phyloP scores from a whole-genome alignment of 1,140 invertebrate genomes.

The Zaprionus africanus region DNA sequence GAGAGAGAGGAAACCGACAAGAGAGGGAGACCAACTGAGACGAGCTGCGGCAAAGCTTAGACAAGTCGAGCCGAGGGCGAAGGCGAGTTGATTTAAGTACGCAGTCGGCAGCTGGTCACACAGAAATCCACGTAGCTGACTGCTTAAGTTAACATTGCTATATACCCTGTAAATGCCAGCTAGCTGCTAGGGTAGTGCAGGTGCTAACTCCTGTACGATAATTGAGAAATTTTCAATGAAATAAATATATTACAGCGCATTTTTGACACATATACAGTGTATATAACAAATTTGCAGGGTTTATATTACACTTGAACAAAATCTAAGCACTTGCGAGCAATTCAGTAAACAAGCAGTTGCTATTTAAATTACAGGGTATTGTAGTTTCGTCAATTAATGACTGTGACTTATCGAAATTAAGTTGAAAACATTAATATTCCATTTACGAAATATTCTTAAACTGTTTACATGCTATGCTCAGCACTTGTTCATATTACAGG shows the following conservation, averaged over 20 bases:
- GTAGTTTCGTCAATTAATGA: no score
- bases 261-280: neutral
- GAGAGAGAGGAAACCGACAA: neutral
- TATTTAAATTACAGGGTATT: neutral
- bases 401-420: no score
- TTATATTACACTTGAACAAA: neutral
- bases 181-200: neutral
- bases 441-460: no score
- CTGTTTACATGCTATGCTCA: no score
- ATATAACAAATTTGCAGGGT: neutral
- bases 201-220: neutral
- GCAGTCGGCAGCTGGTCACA: slow-evolving; percentile 15
- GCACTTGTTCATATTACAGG: no score
- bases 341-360: neutral
- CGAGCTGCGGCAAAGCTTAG: slow-evolving; percentile 2
- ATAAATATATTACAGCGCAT: neutral
- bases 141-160: slow-evolving; percentile 6
- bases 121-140: slow-evolving; percentile 10
- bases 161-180: slow-evolving; percentile 15
- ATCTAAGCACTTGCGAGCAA: no score
- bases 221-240: neutral
- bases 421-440: no score
- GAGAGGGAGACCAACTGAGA: neutral
- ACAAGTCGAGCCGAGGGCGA: neutral
- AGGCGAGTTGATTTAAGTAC: slow-evolving; percentile 11